A percentile compares a stretch with the other conserved stretches of the same genome.
Evolutionary conservation across 2,888 invertebrate species (phyloP).

Genomic region (Argynnis bischoffii): DNA sequence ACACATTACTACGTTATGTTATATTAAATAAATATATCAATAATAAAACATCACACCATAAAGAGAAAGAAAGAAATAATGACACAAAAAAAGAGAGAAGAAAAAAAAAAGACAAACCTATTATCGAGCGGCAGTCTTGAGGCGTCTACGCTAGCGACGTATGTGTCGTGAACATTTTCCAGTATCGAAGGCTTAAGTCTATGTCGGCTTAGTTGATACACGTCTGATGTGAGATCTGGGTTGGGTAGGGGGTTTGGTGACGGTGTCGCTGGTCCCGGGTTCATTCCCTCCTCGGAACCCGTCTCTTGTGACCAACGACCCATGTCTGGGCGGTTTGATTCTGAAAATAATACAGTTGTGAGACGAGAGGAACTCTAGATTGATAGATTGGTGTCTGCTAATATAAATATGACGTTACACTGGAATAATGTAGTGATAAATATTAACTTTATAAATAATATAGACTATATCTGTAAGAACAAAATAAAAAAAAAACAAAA

Average conservation of each 20-base stretch:
- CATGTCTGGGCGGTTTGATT: constrained; percentile 58
- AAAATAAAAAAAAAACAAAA: too few relatives aligned
- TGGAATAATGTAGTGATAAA: too few relatives aligned
- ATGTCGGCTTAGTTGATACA: constrained; percentile 76
- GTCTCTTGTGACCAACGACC: constrained; percentile 91
- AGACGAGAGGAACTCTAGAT: too few relatives aligned
- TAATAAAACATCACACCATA: not conserved
- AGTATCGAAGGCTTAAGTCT: constrained; percentile 80
- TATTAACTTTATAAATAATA: too few relatives aligned
- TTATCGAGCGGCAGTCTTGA: constrained; percentile 69
- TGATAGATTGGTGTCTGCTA: too few relatives aligned
- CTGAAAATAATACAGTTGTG: constrained; percentile 41
- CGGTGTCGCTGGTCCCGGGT: constrained; percentile 57
- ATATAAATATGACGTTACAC: too few relatives aligned
- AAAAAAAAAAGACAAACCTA: constrained; percentile 55
- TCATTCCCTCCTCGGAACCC: constrained; percentile 85
- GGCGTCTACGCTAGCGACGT: constrained; percentile 74
- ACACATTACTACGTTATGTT: too few relatives aligned
- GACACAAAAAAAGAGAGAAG: not conserved
- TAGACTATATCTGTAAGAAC: too few relatives aligned
- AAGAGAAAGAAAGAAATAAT: not conserved
- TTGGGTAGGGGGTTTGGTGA: constrained; percentile 88
- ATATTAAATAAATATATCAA: not conserved
- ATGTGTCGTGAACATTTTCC: constrained; percentile 83
- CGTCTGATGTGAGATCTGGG: constrained; percentile 88